These are phyloP conservation scores for Takifugu rubripes DNA, from an alignment of 2,797 vertebrate species.

Conservation along the genomic window DNA sequence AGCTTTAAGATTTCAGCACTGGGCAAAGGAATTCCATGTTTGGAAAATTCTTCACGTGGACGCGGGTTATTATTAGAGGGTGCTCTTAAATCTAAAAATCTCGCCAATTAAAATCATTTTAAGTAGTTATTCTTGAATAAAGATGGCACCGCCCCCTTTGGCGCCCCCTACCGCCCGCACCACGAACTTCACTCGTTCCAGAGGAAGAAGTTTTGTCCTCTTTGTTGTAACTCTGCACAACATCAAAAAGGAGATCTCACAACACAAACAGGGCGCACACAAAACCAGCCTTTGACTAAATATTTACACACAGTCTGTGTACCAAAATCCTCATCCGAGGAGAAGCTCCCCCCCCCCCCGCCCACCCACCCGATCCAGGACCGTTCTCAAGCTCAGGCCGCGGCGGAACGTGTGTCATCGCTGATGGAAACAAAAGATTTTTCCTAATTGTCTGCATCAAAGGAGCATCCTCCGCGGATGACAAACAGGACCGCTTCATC, in stretches of 20 bases:
- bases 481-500: constrained; percentile 34
- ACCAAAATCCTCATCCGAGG: constrained; percentile 14
- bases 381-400: constrained; percentile 20
- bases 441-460: constrained; percentile 37
- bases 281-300: constrained; percentile 13
- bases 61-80: constrained; percentile 21
- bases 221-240: constrained; percentile 34
- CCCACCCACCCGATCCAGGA: constrained; percentile 4
- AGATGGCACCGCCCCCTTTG: constrained; percentile 15
- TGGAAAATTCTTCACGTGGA: constrained; percentile 35
- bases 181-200: neutral
- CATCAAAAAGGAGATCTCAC: constrained; percentile 10
- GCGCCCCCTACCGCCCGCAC: constrained; percentile 69
- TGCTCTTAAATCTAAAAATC: constrained; percentile 1
- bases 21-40: constrained; percentile 53
- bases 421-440: constrained; percentile 36
- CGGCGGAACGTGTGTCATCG: constrained; percentile 12
- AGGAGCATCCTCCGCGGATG: constrained; percentile 24
- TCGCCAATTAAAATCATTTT: too few species aligned
- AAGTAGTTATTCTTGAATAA: constrained; percentile 11
- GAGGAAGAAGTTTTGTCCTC: constrained; percentile 27
- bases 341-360: constrained; percentile 1
- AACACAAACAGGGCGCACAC: neutral
- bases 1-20: constrained; percentile 56
- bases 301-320: constrained; percentile 25